Conservation (phyloP, 2,888 invertebrate genomes). For the Sinopyrophorus schimmeli region DNA sequence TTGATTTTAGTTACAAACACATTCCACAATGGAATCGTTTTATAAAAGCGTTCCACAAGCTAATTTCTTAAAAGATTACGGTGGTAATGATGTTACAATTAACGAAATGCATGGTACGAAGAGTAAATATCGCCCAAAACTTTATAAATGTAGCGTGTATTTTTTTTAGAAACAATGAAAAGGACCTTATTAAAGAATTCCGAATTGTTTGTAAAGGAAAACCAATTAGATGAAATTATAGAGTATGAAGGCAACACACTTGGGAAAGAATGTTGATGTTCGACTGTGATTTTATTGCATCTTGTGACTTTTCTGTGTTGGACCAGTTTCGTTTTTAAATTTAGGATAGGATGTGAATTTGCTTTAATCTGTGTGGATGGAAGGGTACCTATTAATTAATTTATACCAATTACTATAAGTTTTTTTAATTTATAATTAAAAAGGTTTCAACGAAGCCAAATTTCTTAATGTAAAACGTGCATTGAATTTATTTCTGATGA, state of each 20-base stretch:
- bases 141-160: not conserved
- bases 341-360: too few species aligned
- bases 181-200: not conserved
- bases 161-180: conserved; percentile 6
- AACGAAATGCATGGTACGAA: conserved; percentile 8
- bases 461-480: too few species aligned
- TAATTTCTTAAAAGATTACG: conserved; percentile 10
- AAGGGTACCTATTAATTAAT: too few species aligned
- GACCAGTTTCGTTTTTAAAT: too few species aligned
- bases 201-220: not conserved
- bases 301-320: too few species aligned
- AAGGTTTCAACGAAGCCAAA: too few species aligned
- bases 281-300: too few species aligned
- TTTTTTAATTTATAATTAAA: too few species aligned
- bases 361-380: too few species aligned
- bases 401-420: too few species aligned
- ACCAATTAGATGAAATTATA: not conserved
- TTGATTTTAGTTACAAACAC: conserved; percentile 11
- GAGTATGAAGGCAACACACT: not conserved
- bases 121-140: not conserved
- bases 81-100: conserved; percentile 5
- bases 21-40: conserved; percentile 7
- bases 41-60: conserved; percentile 7
- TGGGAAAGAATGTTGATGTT: too few species aligned
- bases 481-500: too few species aligned